These are phyloP conservation scores for Stichopus horrens DNA, from an alignment of 53 echinoderm and acorn worm species.

Conservation along the genomic window DNA sequence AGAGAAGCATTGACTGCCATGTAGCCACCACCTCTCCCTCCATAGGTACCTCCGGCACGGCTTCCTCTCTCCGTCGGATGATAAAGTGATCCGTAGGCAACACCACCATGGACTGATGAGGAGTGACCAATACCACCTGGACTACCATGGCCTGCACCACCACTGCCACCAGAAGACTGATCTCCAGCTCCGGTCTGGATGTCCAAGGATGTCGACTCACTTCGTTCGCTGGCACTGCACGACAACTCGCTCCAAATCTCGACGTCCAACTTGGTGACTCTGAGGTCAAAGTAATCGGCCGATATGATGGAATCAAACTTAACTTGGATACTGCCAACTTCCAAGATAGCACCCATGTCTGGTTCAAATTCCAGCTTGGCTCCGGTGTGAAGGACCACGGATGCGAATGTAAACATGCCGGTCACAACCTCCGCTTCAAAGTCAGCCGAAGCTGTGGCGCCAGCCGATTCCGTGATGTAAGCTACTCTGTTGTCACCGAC, in stretches of 20 bases:
- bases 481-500: constrained; percentile 65
- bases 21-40: constrained; percentile 80
- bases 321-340: constrained; percentile 63
- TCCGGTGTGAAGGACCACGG: constrained; percentile 70
- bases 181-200: constrained; percentile 65
- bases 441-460: constrained; percentile 50
- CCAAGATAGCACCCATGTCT: constrained; percentile 77
- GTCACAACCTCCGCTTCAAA: constrained; percentile 37
- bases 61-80: constrained; percentile 75
- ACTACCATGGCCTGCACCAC: constrained; percentile 91
- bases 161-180: constrained; percentile 47
- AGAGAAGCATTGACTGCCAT: constrained; percentile 46
- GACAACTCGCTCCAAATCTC: constrained; percentile 69
- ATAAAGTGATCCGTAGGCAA: constrained; percentile 81
- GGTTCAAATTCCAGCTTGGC: constrained; percentile 69
- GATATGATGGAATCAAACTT: constrained; percentile 73
- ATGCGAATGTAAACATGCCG: constrained; percentile 79
- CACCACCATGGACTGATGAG: constrained; percentile 51
- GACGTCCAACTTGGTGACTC: constrained; percentile 60
- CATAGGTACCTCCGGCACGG: constrained; percentile 45
- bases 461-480: constrained; percentile 70
- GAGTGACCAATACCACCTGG: constrained; percentile 69
- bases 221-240: constrained; percentile 62
- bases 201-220: constrained; percentile 50
- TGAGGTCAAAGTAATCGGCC: constrained; percentile 69